Conservation (phyloP, 2,888 invertebrate species). For the Ectemnius continuus region DNA sequence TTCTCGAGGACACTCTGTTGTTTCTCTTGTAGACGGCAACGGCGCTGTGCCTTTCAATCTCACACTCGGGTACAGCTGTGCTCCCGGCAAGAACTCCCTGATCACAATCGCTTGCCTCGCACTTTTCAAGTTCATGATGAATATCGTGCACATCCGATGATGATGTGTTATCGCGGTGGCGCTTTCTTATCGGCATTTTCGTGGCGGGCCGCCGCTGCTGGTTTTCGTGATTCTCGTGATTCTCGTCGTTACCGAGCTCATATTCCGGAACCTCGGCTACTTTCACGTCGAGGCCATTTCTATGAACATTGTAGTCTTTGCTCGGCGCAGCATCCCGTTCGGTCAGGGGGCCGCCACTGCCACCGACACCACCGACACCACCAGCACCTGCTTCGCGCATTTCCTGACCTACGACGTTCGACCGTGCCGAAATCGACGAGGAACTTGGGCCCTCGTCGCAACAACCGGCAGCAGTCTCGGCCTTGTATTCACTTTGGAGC, state of each 20-base stretch:
- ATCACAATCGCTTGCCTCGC: constrained; percentile 32
- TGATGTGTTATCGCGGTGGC: constrained; percentile 54
- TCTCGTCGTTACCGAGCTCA: constrained; percentile 67
- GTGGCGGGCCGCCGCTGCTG: constrained; percentile 50
- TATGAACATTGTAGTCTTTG: constrained; percentile 42
- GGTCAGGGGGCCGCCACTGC: neutral
- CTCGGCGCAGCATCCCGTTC: constrained; percentile 40
- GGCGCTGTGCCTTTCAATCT: constrained; percentile 26
- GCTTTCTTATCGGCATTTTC: constrained; percentile 50
- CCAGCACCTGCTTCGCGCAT: too few relatives aligned
- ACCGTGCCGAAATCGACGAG: too few relatives aligned
- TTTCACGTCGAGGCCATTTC: constrained; percentile 22
- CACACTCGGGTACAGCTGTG: too few relatives aligned
- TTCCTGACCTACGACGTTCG: too few relatives aligned
- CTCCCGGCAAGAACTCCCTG: too few relatives aligned
- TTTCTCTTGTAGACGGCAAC: constrained; percentile 37
- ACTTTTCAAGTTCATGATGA: constrained; percentile 59
- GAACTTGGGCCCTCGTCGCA: too few relatives aligned
- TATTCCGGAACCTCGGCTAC: constrained; percentile 45
- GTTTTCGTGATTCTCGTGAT: constrained; percentile 61
- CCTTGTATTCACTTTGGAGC: too few relatives aligned
- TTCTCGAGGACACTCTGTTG: constrained; percentile 35
- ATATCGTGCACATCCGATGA: constrained; percentile 57
- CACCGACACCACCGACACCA: too few relatives aligned
- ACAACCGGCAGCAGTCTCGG: too few relatives aligned